phyloP scores from a whole-genome alignment of 2,888 invertebrate species.

The Linyphia triangularis region DNA sequence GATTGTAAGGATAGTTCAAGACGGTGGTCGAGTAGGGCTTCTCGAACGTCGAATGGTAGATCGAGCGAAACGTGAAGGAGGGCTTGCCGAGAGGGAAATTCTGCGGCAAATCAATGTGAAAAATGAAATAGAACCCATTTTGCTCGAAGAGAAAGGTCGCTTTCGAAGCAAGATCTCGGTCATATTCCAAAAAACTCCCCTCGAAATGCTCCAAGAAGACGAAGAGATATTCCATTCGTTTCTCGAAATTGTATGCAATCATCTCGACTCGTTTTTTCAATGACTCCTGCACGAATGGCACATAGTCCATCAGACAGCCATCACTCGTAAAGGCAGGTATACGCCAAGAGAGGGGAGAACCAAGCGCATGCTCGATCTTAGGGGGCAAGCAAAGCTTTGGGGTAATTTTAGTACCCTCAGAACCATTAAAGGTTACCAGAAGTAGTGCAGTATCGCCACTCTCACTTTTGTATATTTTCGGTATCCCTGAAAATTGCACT shows the following conservation, averaged over 20 bases:
- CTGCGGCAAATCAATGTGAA: slow-evolving; percentile 63
- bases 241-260: slow-evolving; percentile 52
- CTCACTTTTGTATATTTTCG: slow-evolving; percentile 58
- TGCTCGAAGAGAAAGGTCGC: slow-evolving; percentile 63
- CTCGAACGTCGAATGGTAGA: slow-evolving; percentile 59
- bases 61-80: slow-evolving; percentile 65
- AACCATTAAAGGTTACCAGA: slow-evolving; percentile 61
- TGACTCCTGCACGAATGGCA: slow-evolving; percentile 67
- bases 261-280: slow-evolving; percentile 64
- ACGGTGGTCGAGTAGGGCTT: slow-evolving; percentile 63
- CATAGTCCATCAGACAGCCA: slow-evolving; percentile 71
- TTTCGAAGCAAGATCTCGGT: slow-evolving; percentile 58
- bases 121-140: slow-evolving; percentile 65
- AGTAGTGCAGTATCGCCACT: slow-evolving; percentile 50
- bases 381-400: slow-evolving; percentile 65
- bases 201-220: slow-evolving; percentile 65
- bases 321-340: slow-evolving; percentile 61
- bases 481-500: slow-evolving; percentile 52
- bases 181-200: slow-evolving; percentile 58
- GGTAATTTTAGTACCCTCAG: slow-evolving; percentile 67
- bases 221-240: slow-evolving; percentile 62
- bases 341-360: slow-evolving; percentile 59
- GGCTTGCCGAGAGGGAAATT: slow-evolving; percentile 68
- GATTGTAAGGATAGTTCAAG: slow-evolving; percentile 63
- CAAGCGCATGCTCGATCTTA: slow-evolving; percentile 62